These are phyloP conservation scores for Lasioglossum oenotherae DNA, from an alignment of 2,888 invertebrate genomes.

Conservation along the genomic window DNA sequence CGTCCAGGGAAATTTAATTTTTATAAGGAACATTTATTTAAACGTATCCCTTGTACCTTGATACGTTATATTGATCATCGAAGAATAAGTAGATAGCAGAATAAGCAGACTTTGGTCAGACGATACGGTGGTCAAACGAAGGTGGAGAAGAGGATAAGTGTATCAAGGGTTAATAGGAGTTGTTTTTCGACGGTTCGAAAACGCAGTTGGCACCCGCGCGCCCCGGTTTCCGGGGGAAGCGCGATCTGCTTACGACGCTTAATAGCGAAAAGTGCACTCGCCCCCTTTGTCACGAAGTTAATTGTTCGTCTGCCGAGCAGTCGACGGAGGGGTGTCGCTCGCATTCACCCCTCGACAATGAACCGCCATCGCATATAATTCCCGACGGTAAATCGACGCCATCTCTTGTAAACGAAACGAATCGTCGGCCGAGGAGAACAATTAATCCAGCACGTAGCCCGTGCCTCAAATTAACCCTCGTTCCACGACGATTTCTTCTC, in stretches of 20 bases:
- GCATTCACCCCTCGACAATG: slow-evolving; percentile 8
- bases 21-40: too few species aligned
- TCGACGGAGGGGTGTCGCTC: background rate
- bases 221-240: background rate
- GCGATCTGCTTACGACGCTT: slow-evolving; percentile 39
- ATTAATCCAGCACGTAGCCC: slow-evolving; percentile 45
- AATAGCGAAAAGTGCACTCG: slow-evolving; percentile 46
- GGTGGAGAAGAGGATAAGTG: background rate
- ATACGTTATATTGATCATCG: too few species aligned
- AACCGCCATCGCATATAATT: slow-evolving; percentile 21
- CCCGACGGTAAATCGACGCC: slow-evolving; percentile 21
- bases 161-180: background rate
- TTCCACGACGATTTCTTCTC: background rate
- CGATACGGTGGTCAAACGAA: too few species aligned
- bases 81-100: too few species aligned
- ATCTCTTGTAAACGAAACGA: slow-evolving; percentile 32
- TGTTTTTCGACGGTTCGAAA: background rate
- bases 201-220: background rate
- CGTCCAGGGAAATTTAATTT: too few species aligned
- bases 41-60: too few species aligned
- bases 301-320: slow-evolving; percentile 30
- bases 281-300: slow-evolving; percentile 35
- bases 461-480: slow-evolving; percentile 26
- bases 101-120: too few species aligned
- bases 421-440: slow-evolving; percentile 25